Evolutionary conservation across 2,888 invertebrate species (phyloP).

Genomic region (Empis stercorea): DNA sequence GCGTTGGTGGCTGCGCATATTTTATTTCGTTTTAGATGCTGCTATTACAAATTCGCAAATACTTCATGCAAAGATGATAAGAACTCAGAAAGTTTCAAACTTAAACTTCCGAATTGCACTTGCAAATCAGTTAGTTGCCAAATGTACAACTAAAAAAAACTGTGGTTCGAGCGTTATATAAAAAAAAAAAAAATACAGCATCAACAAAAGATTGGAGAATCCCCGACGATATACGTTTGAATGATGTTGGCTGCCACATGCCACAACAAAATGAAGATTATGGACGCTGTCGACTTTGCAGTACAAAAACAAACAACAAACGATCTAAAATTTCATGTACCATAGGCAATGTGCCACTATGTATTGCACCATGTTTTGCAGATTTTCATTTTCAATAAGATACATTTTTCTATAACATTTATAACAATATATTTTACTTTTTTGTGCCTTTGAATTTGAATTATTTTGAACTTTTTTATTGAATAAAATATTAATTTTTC

Average conservation of each 20-base stretch:
- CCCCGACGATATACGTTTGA: neutral
- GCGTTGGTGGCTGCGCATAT: constrained; percentile 9
- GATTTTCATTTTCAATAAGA: too few species aligned
- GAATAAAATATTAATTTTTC: too few species aligned
- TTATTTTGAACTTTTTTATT: too few species aligned
- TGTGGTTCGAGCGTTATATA: neutral
- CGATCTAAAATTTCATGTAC: neutral
- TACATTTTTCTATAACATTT: too few species aligned
- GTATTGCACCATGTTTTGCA: too few species aligned
- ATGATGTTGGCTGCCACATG: neutral
- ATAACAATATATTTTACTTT: too few species aligned
- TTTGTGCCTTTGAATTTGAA: too few species aligned
- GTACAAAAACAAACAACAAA: neutral
- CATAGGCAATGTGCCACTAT: neutral
- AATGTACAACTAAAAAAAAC: too few species aligned
- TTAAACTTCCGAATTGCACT: neutral
- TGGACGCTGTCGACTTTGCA: neutral
- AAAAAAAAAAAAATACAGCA: neutral
- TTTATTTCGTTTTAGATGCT: constrained; percentile 13
- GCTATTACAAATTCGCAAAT: constrained; percentile 5
- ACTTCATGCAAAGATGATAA: neutral
- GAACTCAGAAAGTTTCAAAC: neutral
- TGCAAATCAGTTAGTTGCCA: too few species aligned
- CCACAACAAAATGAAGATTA: neutral
- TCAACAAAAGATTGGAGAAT: neutral